phyloP scores from a whole-genome alignment of 2,113 vertebrate genomes.

The Mustela nigripes region DNA sequence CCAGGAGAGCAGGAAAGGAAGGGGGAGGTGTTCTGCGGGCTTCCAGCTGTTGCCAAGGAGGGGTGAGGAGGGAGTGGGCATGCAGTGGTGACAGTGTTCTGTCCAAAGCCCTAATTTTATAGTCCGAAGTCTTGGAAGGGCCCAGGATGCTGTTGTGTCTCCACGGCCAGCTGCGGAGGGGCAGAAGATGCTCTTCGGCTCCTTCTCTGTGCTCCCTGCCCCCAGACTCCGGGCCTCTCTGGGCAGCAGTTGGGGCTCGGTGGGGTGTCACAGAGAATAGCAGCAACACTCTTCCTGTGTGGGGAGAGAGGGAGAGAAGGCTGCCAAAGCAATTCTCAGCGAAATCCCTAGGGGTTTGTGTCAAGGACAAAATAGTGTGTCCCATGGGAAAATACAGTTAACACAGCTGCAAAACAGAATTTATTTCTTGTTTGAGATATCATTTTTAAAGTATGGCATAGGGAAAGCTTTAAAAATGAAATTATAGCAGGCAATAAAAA shows the following conservation, averaged over 20 bases:
- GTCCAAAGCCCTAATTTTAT: background rate
- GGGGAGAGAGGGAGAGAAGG: background rate
- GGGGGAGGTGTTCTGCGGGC: background rate
- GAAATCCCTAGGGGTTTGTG: slow-evolving; percentile 83
- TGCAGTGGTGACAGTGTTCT: rapidly evolving
- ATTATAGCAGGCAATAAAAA: slow-evolving; percentile 91
- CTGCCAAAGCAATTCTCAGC: slow-evolving; percentile 82
- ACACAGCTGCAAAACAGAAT: slow-evolving; percentile 89
- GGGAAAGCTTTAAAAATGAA: slow-evolving; percentile 91
- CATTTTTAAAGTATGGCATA: slow-evolving; percentile 90
- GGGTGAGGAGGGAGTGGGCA: rapidly evolving
- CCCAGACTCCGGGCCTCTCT: rapidly evolving
- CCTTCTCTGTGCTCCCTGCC: background rate
- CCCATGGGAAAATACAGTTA: slow-evolving; percentile 87
- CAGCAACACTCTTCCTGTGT: background rate
- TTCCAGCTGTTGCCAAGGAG: background rate
- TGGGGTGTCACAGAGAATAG: background rate
- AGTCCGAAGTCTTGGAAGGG: background rate
- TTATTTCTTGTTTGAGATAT: slow-evolving; percentile 91
- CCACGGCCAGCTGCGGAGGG: no score
- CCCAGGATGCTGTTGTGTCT: background rate
- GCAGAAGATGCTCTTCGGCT: background rate
- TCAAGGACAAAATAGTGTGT: slow-evolving; percentile 89
- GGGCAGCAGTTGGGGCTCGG: background rate
- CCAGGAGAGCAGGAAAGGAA: background rate